Evolutionary conservation across 2,797 vertebrate genomes (phyloP).

Genomic region (Holocentrus rufus): DNA sequence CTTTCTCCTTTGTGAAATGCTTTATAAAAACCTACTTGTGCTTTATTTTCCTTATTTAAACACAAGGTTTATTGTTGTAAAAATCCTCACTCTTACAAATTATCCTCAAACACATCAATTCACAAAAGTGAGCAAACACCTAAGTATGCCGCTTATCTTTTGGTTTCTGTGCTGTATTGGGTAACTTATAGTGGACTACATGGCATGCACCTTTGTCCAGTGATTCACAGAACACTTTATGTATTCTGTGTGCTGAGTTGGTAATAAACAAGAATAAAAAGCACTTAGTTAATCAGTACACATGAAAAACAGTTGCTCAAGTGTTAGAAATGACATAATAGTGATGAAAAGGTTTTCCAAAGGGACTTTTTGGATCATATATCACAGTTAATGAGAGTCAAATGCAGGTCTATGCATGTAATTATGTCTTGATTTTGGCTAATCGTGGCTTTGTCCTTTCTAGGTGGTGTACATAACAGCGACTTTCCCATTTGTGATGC

Average conservation of each 20-base stretch:
- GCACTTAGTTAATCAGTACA: background rate
- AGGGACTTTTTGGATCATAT: background rate
- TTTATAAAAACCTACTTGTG: conserved; percentile 23
- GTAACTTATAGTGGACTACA: background rate
- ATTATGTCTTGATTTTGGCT: conserved; percentile 6
- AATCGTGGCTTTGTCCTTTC: conserved; percentile 29
- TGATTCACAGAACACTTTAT: background rate
- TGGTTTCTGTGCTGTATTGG: background rate
- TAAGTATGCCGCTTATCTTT: background rate
- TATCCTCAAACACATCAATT: conserved; percentile 27
- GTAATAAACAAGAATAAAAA: background rate
- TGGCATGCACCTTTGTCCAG: background rate
- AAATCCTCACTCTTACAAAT: background rate
- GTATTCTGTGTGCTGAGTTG: background rate
- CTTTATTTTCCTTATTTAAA: conserved; percentile 16
- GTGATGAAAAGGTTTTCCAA: no score
- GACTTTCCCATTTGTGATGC: conserved; percentile 97
- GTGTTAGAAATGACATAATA: no score
- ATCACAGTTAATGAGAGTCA: background rate
- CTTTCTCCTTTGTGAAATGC: conserved; percentile 12
- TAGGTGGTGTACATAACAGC: conserved; percentile 98
- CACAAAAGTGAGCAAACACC: conserved; percentile 1
- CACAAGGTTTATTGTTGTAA: background rate
- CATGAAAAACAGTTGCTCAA: no score
- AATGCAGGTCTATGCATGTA: background rate